Conservation (phyloP, 1,140 invertebrate genomes). For the Drosophila erecta region DNA sequence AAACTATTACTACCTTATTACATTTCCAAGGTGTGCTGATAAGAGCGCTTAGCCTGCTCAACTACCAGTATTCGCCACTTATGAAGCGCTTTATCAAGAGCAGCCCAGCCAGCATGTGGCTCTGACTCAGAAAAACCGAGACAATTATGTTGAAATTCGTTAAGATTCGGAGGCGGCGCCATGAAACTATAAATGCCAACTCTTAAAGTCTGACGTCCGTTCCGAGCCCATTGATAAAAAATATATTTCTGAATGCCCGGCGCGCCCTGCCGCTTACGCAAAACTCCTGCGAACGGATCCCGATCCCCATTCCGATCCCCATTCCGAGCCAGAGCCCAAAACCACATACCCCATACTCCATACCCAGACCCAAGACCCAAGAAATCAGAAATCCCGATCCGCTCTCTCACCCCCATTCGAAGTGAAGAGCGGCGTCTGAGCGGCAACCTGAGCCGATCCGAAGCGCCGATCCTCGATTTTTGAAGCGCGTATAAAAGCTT, state of each 20-base stretch:
- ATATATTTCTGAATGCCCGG: conserved; percentile 11
- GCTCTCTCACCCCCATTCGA: conserved; percentile 38
- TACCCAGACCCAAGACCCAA: too few relatives aligned
- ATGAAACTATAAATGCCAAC: conserved; percentile 32
- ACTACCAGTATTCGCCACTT: conserved; percentile 4
- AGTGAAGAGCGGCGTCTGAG: conserved; percentile 29
- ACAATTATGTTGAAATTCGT: conserved; percentile 48
- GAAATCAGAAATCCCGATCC: neutral
- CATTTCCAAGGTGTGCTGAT: conserved; percentile 66
- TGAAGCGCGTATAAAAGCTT: conserved; percentile 70
- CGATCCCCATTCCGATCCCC: too few relatives aligned
- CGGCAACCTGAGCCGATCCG: conserved; percentile 33
- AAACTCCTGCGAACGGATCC: conserved; percentile 32
- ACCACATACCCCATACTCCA: too few relatives aligned
- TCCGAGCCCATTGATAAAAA: conserved; percentile 35
- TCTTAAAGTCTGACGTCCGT: conserved; percentile 31
- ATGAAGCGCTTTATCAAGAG: conserved; percentile 3
- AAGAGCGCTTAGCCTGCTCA: conserved; percentile 34
- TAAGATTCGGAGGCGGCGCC: conserved; percentile 19
- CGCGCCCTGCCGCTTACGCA: conserved; percentile 41
- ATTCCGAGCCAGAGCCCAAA: too few relatives aligned
- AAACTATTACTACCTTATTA: conserved; percentile 61
- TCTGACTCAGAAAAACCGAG: conserved; percentile 17
- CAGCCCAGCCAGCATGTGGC: conserved; percentile 6
- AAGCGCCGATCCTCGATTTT: conserved; percentile 48